These are phyloP conservation scores for Cryptus viduatorius DNA, from an alignment of 2,888 invertebrate genomes.

Conservation along the genomic window DNA sequence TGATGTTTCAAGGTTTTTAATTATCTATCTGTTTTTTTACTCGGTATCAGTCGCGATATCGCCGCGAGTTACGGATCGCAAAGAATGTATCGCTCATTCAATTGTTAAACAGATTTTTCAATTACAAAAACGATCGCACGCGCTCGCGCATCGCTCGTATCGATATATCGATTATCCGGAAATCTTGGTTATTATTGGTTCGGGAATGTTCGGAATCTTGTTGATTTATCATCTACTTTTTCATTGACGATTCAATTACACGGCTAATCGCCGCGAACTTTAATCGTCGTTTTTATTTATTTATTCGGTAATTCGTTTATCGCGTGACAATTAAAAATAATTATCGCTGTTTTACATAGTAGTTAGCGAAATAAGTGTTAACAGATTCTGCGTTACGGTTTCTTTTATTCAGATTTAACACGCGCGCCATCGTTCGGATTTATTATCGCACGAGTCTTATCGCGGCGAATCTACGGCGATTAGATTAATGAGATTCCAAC, in stretches of 20 bases:
- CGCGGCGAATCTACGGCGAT: conserved; percentile 21
- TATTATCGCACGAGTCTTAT: conserved; percentile 12
- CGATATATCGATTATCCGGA: not conserved
- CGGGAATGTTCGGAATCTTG: not conserved
- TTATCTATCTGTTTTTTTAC: not conserved
- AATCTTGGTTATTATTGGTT: not conserved
- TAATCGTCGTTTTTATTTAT: conserved; percentile 31
- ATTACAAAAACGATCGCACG: not conserved
- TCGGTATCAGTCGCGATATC: not conserved
- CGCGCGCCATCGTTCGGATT: conserved; percentile 8
- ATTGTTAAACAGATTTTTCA: no score
- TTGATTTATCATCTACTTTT: conserved; percentile 16
- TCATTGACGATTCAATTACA: not conserved
- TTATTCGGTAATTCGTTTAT: conserved; percentile 24
- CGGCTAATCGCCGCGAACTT: not conserved
- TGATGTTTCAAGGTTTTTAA: not conserved
- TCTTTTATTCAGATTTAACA: conserved; percentile 27
- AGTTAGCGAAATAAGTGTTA: not conserved
- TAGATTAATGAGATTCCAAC: conserved; percentile 31
- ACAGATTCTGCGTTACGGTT: not conserved
- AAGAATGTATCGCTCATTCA: no score
- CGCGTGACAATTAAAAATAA: conserved; percentile 26
- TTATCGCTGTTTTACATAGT: conserved; percentile 47
- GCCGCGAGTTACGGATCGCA: not conserved
- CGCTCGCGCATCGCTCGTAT: not conserved